These are phyloP conservation scores for Tinamus major DNA, from an alignment of 2,797 vertebrate species.

Conservation along the genomic window DNA sequence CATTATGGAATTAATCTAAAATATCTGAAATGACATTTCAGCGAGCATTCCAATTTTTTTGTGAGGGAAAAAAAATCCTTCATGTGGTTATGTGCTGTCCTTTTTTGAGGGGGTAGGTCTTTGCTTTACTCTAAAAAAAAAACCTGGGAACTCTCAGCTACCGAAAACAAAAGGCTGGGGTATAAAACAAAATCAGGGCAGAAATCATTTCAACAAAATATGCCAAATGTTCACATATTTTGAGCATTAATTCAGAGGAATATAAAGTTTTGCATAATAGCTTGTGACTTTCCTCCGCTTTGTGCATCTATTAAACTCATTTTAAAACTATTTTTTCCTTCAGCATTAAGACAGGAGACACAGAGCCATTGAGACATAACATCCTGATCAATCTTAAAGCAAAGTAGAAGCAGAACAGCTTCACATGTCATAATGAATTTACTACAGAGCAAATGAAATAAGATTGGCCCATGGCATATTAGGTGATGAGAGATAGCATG, in stretches of 20 bases:
- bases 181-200: neutral
- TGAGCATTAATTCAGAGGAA: neutral
- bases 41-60: neutral
- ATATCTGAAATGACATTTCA: neutral
- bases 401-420: neutral
- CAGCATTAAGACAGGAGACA: neutral
- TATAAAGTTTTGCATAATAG: neutral
- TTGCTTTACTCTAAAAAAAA: neutral
- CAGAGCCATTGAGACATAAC: neutral
- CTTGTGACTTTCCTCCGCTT: neutral
- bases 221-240: neutral
- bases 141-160: neutral
- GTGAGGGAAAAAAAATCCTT: neutral
- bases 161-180: neutral
- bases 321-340: neutral
- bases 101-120: neutral
- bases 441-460: neutral
- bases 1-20: neutral
- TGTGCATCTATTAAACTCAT: neutral
- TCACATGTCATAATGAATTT: neutral
- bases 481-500: neutral
- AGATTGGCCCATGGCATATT: neutral
- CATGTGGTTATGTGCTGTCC: neutral
- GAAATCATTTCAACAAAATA: neutral
- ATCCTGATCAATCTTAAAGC: neutral